A percentile compares a stretch with the other conserved stretches of the same genome.
phyloP scores from a whole-genome alignment of 2,888 invertebrate species.

The Synanthedon formicaeformis region DNA sequence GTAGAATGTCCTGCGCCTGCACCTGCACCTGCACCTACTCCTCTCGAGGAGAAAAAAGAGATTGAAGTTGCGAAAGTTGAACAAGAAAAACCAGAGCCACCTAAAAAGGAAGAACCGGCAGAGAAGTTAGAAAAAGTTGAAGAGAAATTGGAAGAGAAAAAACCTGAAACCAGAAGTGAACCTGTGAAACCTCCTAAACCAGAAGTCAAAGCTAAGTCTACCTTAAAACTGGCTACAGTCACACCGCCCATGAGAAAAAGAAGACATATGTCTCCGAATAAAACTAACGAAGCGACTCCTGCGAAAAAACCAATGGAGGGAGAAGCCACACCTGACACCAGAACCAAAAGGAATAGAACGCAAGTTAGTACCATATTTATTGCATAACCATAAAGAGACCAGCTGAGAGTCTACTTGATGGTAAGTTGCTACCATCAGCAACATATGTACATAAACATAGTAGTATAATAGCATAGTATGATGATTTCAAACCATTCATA shows the following conservation, averaged over 20 bases:
- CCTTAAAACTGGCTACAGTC: conserved; percentile 66
- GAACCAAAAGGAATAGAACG: conserved; percentile 57
- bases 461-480: neutral
- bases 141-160: conserved; percentile 21
- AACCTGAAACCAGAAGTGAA: conserved; percentile 15
- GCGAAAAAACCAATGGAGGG: conserved; percentile 46
- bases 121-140: conserved; percentile 31
- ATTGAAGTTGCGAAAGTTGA: conserved; percentile 22
- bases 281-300: conserved; percentile 37
- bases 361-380: conserved; percentile 32
- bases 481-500: neutral
- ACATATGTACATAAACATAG: too few relatives aligned
- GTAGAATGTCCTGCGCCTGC: neutral
- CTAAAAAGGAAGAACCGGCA: conserved; percentile 31
- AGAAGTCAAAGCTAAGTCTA: conserved; percentile 50
- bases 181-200: conserved; percentile 26
- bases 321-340: conserved; percentile 48
- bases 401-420: neutral
- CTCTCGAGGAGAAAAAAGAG: conserved; percentile 30
- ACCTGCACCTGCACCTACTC: conserved; percentile 4
- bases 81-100: conserved; percentile 4
- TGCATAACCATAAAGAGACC: neutral
- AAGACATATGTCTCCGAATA: conserved; percentile 59
- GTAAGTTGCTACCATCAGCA: neutral
- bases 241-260: conserved; percentile 69